phyloP scores from a whole-genome alignment of 2,113 vertebrate genomes.

The Podarcis cretensis region DNA sequence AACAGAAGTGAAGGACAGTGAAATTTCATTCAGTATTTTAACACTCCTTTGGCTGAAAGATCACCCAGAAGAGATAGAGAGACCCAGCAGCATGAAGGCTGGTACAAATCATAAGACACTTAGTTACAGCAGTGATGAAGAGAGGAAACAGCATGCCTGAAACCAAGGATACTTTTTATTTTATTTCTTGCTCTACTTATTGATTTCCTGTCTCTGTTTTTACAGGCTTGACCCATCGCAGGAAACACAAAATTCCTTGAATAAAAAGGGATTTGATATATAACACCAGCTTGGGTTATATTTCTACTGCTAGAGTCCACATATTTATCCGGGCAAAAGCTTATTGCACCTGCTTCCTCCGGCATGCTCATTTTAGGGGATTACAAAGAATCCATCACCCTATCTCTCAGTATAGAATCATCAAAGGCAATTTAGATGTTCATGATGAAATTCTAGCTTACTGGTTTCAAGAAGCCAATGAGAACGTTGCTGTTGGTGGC shows the following conservation, averaged over 20 bases:
- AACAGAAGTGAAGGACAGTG: neutral
- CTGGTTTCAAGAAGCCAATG: neutral
- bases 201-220: constrained; percentile 89
- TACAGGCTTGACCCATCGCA: constrained; percentile 80
- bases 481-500: neutral
- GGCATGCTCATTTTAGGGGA: neutral
- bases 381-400: constrained; percentile 1
- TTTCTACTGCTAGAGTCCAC: constrained; percentile 54
- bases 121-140: constrained; percentile 44
- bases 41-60: constrained; percentile 13
- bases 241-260: constrained; percentile 80
- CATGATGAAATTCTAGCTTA: neutral
- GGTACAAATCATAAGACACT: constrained; percentile 33
- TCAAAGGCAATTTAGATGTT: neutral
- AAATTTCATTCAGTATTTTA: neutral
- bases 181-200: constrained; percentile 83
- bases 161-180: constrained; percentile 77
- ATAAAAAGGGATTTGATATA: constrained; percentile 73
- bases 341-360: constrained; percentile 7
- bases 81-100: constrained; percentile 25
- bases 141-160: constrained; percentile 50
- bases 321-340: constrained; percentile 46
- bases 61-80: neutral
- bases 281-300: constrained; percentile 77
- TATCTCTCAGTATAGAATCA: neutral